Conservation (phyloP, 1,140 invertebrate species). For the Homalodisca vitripennis region DNA sequence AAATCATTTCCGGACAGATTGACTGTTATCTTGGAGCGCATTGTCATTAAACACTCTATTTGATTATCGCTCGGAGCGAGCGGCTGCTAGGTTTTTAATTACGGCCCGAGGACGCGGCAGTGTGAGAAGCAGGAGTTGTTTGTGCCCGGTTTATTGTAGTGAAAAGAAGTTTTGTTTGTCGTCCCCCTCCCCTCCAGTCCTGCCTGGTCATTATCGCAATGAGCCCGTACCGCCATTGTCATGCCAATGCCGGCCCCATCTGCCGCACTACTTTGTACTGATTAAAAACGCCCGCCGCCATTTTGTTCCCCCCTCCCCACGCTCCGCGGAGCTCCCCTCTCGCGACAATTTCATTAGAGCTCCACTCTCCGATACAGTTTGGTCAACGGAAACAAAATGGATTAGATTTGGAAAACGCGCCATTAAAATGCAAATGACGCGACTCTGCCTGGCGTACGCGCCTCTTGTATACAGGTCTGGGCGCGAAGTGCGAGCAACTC, state of each 20-base stretch:
- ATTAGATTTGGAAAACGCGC: slow-evolving; percentile 19
- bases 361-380: neutral
- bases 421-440: slow-evolving; percentile 16
- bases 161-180: slow-evolving; percentile 6
- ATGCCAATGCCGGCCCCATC: slow-evolving; percentile 3
- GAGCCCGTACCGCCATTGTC: neutral
- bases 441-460: neutral
- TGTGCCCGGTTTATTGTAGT: neutral
- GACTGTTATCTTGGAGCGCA: slow-evolving; percentile 18
- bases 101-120: neutral
- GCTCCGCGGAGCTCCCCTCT: neutral
- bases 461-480: neutral
- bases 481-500: too few relatives aligned
- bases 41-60: slow-evolving; percentile 23
- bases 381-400: slow-evolving; percentile 23
- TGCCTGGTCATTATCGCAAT: neutral
- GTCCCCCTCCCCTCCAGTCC: neutral
- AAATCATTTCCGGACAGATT: slow-evolving; percentile 6
- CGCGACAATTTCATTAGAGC: slow-evolving; percentile 14
- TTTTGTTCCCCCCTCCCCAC: slow-evolving; percentile 6
- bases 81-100: slow-evolving; percentile 6
- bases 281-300: slow-evolving; percentile 20
- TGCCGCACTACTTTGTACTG: slow-evolving; percentile 14
- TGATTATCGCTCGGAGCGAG: neutral
- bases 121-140: neutral